Percentiles rank a stretch among this genome's conserved stretches.
phyloP scores from a whole-genome alignment of 2,113 vertebrate genomes.

The Phoenicopterus ruber region DNA sequence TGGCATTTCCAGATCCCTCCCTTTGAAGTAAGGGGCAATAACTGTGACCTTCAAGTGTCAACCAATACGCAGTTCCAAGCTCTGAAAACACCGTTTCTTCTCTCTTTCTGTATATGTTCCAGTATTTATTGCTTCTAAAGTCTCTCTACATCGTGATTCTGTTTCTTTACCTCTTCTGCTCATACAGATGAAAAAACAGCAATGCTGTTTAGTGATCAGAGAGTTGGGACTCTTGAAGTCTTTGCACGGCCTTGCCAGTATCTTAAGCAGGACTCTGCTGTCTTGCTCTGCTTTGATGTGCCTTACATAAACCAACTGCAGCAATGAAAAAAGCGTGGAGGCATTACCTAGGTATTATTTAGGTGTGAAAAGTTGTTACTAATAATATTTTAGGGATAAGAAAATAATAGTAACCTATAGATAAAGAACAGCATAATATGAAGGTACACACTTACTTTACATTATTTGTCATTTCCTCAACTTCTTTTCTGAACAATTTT shows the following conservation, averaged over 20 bases:
- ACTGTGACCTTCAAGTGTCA: neutral
- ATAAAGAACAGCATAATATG: neutral
- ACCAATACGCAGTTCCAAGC: neutral
- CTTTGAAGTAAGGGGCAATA: neutral
- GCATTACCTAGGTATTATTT: neutral
- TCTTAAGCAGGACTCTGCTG: neutral
- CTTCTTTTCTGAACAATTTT: neutral
- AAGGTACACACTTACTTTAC: neutral
- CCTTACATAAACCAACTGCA: neutral
- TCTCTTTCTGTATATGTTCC: neutral
- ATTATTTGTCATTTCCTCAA: neutral
- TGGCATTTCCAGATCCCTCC: neutral
- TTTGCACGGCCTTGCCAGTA: neutral
- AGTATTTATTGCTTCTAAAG: neutral
- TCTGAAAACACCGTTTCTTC: neutral
- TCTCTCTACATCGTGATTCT: neutral
- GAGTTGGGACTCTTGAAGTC: neutral
- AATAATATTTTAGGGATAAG: neutral
- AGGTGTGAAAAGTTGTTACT: neutral
- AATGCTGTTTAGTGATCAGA: neutral
- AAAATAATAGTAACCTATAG: neutral
- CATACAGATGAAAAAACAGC: neutral
- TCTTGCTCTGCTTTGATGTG: neutral
- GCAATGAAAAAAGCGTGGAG: neutral
- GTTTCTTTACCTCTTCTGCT: neutral